A percentile compares a stretch with the other conserved stretches of the same genome.
These are phyloP conservation scores for roundworm (Caenorhabditis elegans) DNA, from an alignment of 1,140 invertebrate species.

Conservation along the genomic window WBcel235 BX284604.4:10827001-10827500, in stretches of 20 bases:
- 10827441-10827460: neutral
- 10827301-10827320: constrained; percentile 8
- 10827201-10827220: constrained; percentile 62
- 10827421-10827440: neutral
- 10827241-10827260: constrained; percentile 56
- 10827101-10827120: constrained; percentile 52
- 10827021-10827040: too few relatives aligned
- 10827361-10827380: neutral
- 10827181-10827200: constrained; percentile 61
- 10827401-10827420: constrained; percentile 14
- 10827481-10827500: too few relatives aligned
- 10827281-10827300: constrained; percentile 15
- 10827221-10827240: constrained; percentile 64
- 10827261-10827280: neutral
- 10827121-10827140: neutral
- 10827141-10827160: constrained; percentile 52
- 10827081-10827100: constrained; percentile 63
- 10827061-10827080: constrained; percentile 66
- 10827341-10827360: neutral
- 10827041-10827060: constrained; percentile 64
- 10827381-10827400: neutral
- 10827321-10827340: neutral
- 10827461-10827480: too few relatives aligned
- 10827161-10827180: constrained; percentile 61
- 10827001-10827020: too few relatives aligned